Evolutionary conservation across 2,113 vertebrate genomes (phyloP).

Genomic region (Melierax canorus): DNA sequence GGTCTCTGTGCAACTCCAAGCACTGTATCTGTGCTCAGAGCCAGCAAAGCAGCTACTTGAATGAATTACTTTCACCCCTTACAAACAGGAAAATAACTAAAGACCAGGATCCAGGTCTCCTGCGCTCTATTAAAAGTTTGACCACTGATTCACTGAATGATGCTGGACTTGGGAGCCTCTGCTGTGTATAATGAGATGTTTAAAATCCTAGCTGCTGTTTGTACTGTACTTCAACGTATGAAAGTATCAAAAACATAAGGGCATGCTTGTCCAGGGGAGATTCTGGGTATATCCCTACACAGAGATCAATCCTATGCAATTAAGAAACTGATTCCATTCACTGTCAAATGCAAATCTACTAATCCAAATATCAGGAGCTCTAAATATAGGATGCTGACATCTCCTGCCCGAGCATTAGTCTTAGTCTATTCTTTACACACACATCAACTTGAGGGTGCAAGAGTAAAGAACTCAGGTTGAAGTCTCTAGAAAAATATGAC

Average conservation of each 20-base stretch:
- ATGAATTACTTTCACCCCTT: background rate
- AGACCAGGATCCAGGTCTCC: background rate
- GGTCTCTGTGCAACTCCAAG: background rate
- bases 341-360: background rate
- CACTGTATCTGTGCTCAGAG: background rate
- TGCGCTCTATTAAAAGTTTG: background rate
- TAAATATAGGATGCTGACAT: background rate
- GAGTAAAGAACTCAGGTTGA: background rate
- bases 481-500: background rate
- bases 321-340: background rate
- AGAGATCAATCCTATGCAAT: background rate
- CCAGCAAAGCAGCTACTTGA: background rate
- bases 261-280: background rate
- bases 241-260: background rate
- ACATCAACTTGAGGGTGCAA: background rate
- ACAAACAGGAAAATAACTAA: background rate
- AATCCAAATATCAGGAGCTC: background rate
- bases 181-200: background rate
- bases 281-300: background rate
- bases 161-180: background rate
- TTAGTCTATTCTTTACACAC: background rate
- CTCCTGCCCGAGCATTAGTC: background rate
- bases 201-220: background rate
- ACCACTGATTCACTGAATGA: background rate
- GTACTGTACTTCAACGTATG: background rate